These are phyloP conservation scores for Megathymus violae DNA, from an alignment of 1,140 invertebrate genomes.

Conservation along the genomic window DNA sequence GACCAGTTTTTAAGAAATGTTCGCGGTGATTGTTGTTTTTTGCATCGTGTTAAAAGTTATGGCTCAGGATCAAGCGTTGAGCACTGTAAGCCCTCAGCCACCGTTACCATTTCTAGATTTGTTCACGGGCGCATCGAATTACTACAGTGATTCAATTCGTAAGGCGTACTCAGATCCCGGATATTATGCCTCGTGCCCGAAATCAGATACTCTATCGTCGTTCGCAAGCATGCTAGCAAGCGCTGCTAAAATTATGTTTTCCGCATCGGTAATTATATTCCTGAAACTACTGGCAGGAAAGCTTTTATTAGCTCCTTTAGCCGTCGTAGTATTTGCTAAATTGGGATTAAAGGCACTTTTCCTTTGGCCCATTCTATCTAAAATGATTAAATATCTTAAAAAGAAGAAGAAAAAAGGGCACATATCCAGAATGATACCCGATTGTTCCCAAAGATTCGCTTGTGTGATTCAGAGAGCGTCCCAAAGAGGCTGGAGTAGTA, in stretches of 20 bases:
- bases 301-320: constrained; percentile 65
- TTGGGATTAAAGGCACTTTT: constrained; percentile 68
- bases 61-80: constrained; percentile 67
- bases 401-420: constrained; percentile 68
- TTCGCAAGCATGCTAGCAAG: constrained; percentile 70
- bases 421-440: constrained; percentile 62
- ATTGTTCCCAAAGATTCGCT: constrained; percentile 70
- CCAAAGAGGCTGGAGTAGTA: constrained; percentile 59
- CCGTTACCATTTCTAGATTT: constrained; percentile 67
- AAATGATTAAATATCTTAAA: constrained; percentile 74
- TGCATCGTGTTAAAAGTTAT: constrained; percentile 50
- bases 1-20: constrained; percentile 76
- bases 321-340: constrained; percentile 64
- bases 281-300: constrained; percentile 72
- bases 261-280: constrained; percentile 63
- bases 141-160: constrained; percentile 61
- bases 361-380: constrained; percentile 74
- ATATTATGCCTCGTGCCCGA: constrained; percentile 62
- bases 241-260: constrained; percentile 77
- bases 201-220: constrained; percentile 64
- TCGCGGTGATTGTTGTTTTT: constrained; percentile 62
- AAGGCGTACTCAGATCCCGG: constrained; percentile 66
- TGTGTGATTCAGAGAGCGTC: constrained; percentile 68
- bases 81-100: constrained; percentile 51
- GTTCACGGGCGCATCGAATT: constrained; percentile 66